phyloP scores from a whole-genome alignment of 2,797 vertebrate genomes.

The Potorous gilbertii region DNA sequence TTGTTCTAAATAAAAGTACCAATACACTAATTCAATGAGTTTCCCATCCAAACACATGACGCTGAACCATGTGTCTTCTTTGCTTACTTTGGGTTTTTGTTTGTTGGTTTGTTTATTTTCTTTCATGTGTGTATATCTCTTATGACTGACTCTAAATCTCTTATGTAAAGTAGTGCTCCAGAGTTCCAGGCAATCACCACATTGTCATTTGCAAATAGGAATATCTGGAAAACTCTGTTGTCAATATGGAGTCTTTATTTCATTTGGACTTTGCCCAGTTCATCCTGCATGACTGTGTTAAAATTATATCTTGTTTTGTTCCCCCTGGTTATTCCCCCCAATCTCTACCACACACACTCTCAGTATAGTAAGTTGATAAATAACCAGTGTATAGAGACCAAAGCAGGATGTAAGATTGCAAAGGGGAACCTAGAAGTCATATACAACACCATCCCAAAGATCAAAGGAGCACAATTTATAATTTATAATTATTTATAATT shows the following conservation, averaged over 20 bases:
- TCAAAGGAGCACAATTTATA: not conserved
- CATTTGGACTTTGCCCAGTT: not conserved
- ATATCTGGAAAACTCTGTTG: not conserved
- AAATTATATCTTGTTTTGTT: not conserved
- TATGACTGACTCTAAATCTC: not conserved
- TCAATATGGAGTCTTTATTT: not conserved
- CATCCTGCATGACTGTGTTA: not conserved
- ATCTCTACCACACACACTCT: not conserved
- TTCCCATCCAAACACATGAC: not conserved
- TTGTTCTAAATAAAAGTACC: not conserved
- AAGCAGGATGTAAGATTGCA: not conserved
- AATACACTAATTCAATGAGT: not conserved
- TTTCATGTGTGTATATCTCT: not conserved
- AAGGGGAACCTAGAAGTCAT: too few relatives aligned
- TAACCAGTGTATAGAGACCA: not conserved
- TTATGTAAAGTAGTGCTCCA: not conserved
- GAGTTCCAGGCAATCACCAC: not conserved
- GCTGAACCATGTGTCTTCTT: not conserved
- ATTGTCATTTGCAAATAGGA: not conserved
- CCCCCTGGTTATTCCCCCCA: too few relatives aligned
- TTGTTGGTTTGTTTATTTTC: not conserved
- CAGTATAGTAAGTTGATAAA: too few relatives aligned
- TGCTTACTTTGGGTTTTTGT: not conserved
- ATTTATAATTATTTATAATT: not conserved
- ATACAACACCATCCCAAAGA: not conserved